Percentiles rank a stretch among this genome's conserved stretches.
Conservation (phyloP, 2,888 invertebrate genomes). For the Pediacus dermestoides region DNA sequence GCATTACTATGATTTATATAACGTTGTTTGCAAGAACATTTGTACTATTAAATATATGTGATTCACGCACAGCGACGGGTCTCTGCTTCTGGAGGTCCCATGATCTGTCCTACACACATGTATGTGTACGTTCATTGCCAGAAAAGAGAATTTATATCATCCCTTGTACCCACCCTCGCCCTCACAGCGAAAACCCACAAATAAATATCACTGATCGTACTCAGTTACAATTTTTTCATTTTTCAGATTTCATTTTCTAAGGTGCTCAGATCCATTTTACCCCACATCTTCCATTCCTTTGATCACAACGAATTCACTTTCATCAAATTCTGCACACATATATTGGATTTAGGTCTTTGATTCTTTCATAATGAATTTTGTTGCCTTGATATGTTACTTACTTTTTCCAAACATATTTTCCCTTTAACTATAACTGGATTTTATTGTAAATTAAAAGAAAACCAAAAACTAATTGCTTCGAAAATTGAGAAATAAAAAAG, state of each 20-base stretch:
- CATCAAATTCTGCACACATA: slow-evolving; percentile 4
- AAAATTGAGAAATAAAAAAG: no score
- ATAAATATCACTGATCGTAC: not conserved
- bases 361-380: no score
- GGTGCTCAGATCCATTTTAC: slow-evolving; percentile 1
- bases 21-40: slow-evolving; percentile 38
- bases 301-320: not conserved
- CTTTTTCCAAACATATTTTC: no score
- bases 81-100: not conserved
- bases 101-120: slow-evolving; percentile 3
- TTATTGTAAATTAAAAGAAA: no score
- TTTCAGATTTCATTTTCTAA: slow-evolving; percentile 2
- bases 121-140: slow-evolving; percentile 1
- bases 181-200: slow-evolving; percentile 2
- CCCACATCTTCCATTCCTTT: not conserved
- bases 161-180: no score
- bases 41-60: slow-evolving; percentile 37
- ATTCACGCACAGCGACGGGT: slow-evolving; percentile 2
- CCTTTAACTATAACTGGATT: no score
- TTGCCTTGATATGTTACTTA: no score
- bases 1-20: slow-evolving; percentile 37
- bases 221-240: slow-evolving; percentile 1
- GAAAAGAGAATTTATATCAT: slow-evolving; percentile 9
- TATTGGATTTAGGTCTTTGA: not conserved
- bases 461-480: no score